Evolutionary conservation across 2,113 vertebrate species (phyloP).

Genomic region (Anguilla rostrata): DNA sequence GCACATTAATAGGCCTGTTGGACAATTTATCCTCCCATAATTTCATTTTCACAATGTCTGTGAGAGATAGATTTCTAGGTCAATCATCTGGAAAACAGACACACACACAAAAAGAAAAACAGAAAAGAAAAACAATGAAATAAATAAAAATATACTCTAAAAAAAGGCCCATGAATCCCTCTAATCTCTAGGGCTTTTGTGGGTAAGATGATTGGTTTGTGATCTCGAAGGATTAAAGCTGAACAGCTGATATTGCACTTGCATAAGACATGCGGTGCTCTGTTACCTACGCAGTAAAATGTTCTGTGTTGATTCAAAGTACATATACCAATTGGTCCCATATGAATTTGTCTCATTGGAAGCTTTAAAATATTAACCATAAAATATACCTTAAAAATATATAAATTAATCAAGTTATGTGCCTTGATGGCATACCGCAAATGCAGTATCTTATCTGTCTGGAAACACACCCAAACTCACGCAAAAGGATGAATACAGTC

Average conservation of each 20-base stretch:
- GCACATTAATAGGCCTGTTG: background rate
- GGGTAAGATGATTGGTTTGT: background rate
- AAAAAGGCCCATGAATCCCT: background rate
- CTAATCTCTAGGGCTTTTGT: background rate
- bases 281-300: no score
- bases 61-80: background rate
- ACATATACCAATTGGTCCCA: no score
- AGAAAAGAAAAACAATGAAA: no score
- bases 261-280: no score
- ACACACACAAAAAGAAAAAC: background rate
- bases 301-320: no score
- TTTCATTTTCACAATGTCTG: background rate
- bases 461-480: background rate
- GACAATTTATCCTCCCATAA: background rate
- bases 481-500: no score
- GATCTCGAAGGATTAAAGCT: no score
- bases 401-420: background rate
- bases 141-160: no score
- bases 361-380: no score
- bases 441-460: background rate
- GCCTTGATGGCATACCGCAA: background rate
- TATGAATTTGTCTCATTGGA: no score
- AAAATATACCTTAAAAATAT: no score
- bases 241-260: no score
- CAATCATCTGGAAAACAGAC: background rate